Evolutionary conservation across 1,140 invertebrate genomes (phyloP).

Genomic region (Drosophila ananassae): DNA sequence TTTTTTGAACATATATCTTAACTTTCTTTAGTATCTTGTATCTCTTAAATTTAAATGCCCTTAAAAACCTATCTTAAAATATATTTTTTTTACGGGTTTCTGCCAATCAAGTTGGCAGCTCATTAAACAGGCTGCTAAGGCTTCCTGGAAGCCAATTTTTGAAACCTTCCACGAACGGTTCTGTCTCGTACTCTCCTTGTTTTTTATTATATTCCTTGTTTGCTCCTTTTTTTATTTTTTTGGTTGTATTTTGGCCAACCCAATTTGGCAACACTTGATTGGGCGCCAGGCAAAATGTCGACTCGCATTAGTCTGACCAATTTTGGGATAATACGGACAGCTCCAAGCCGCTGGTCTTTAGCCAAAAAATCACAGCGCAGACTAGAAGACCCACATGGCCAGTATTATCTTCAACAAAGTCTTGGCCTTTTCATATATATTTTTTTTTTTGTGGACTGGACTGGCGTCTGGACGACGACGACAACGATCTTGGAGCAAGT

Average conservation of each 20-base stretch:
- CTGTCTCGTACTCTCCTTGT: not conserved
- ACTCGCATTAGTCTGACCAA: constrained; percentile 57
- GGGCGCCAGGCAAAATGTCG: constrained; percentile 79
- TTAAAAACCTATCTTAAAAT: no score
- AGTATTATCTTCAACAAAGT: constrained; percentile 34
- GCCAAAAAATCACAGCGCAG: constrained; percentile 59
- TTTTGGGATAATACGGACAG: constrained; percentile 64
- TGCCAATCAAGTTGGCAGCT: constrained; percentile 50
- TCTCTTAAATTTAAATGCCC: not conserved
- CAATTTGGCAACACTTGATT: constrained; percentile 83
- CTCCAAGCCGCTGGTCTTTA: constrained; percentile 83
- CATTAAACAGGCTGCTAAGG: constrained; percentile 17
- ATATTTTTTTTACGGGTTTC: no score
- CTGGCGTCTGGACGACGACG: constrained; percentile 69
- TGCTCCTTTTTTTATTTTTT: constrained; percentile 9
- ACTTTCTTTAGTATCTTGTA: not conserved
- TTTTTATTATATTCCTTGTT: not conserved
- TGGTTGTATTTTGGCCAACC: constrained; percentile 45
- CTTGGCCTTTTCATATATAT: not conserved
- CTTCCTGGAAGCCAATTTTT: constrained; percentile 67
- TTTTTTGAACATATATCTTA: no score
- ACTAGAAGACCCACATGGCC: constrained; percentile 24
- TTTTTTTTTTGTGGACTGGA: constrained; percentile 17
- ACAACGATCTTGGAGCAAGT: constrained; percentile 69
- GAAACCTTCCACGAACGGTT: constrained; percentile 61